A percentile compares a stretch with the other conserved stretches of the same genome.
These are phyloP conservation scores for Tylochromis polylepis DNA, from an alignment of 2,113 vertebrate genomes.

Conservation along the genomic window DNA sequence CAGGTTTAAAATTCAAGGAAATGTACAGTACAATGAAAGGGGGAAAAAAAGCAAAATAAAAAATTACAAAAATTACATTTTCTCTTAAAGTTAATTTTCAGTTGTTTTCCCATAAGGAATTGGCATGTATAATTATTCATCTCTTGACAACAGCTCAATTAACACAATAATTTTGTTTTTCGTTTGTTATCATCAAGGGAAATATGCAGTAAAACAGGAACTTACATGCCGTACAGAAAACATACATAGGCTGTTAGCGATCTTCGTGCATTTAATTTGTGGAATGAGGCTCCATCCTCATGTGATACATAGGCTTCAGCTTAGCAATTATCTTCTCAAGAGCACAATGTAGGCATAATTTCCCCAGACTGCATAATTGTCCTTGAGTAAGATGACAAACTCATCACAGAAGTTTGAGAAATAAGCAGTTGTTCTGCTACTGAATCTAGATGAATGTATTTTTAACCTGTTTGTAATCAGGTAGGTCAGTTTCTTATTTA, in stretches of 20 bases:
- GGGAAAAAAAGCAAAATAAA: background rate
- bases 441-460: background rate
- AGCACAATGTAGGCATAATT: conserved; percentile 68
- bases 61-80: conserved; percentile 39
- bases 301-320: conserved; percentile 45
- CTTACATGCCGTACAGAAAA: conserved; percentile 17
- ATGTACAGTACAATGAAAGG: background rate
- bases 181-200: conserved; percentile 48
- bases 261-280: conserved; percentile 59
- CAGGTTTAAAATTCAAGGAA: background rate
- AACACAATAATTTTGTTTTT: conserved; percentile 58
- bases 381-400: conserved; percentile 52
- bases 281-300: conserved; percentile 49
- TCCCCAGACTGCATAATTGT: conserved; percentile 69
- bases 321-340: conserved; percentile 65
- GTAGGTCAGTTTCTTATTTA: background rate
- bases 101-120: conserved; percentile 41
- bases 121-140: conserved; percentile 52
- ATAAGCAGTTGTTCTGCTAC: conserved; percentile 3
- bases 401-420: conserved; percentile 54
- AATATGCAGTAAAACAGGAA: conserved; percentile 33
- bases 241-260: conserved; percentile 43
- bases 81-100: conserved; percentile 46
- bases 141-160: conserved; percentile 57
- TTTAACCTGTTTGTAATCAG: background rate